Evolutionary conservation across 2,797 vertebrate genomes (phyloP).

Genomic region (Danionella dracula): DNA sequence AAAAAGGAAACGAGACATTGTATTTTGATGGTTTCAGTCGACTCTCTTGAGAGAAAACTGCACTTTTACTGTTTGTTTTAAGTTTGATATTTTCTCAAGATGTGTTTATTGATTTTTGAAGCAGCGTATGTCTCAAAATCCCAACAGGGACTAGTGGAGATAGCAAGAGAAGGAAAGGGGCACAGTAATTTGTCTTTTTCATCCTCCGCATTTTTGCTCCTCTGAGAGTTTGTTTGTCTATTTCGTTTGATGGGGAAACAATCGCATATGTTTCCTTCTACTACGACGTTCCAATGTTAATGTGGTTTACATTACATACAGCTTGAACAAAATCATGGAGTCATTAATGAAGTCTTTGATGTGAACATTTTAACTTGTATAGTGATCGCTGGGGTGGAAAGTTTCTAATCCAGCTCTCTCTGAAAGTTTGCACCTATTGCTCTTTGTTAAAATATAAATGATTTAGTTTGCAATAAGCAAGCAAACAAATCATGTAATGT

Average conservation of each 20-base stretch:
- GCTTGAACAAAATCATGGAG: too few relatives aligned
- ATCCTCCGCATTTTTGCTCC: slow-evolving; percentile 17
- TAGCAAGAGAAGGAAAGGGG: not conserved
- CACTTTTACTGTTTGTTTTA: slow-evolving; percentile 43
- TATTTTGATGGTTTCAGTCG: slow-evolving; percentile 11
- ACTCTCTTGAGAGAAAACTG: slow-evolving; percentile 23
- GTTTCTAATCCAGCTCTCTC: too few relatives aligned
- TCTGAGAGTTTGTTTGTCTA: not conserved
- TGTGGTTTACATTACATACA: too few relatives aligned
- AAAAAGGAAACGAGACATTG: not conserved
- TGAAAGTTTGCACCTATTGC: too few relatives aligned
- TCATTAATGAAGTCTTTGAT: too few relatives aligned
- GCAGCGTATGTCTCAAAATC: slow-evolving; percentile 31
- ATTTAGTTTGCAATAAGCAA: too few relatives aligned
- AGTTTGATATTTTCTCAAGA: slow-evolving; percentile 41
- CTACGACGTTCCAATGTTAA: not conserved
- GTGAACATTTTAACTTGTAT: too few relatives aligned
- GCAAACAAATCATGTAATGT: too few relatives aligned
- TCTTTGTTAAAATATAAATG: too few relatives aligned
- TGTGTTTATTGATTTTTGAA: slow-evolving; percentile 42
- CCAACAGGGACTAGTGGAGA: slow-evolving; percentile 22
- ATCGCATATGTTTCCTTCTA: not conserved
- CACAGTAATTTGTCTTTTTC: slow-evolving; percentile 32
- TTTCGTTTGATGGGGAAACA: not conserved
- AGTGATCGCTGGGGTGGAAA: too few relatives aligned